Evolutionary conservation across 2,888 invertebrate species (phyloP).

Genomic region (Phalera bucephala): DNA sequence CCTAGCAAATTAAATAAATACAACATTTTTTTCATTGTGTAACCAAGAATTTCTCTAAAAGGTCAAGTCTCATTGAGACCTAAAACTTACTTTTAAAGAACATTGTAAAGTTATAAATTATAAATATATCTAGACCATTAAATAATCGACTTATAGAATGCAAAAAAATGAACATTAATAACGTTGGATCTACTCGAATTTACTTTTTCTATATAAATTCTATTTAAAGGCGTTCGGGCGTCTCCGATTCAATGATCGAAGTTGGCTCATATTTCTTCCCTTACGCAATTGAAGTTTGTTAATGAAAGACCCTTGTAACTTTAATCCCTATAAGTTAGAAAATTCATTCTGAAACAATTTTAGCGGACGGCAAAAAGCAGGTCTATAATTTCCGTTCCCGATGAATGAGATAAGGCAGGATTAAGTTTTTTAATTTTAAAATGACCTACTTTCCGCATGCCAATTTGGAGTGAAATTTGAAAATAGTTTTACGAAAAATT

Average conservation of each 20-base stretch:
- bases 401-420: conserved; percentile 11
- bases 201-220: conserved; percentile 42
- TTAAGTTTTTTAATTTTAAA: not conserved
- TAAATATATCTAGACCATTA: no score
- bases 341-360: conserved; percentile 59
- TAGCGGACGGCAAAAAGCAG: conserved; percentile 20
- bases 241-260: conserved; percentile 62
- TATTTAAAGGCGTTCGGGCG: conserved; percentile 45
- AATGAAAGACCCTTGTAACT: conserved; percentile 68
- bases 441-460: no score
- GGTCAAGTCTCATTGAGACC: no score
- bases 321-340: conserved; percentile 60
- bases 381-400: conserved; percentile 13
- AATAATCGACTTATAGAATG: no score
- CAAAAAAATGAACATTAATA: conserved; percentile 3
- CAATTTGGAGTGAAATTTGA: no score
- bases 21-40: no score
- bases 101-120: no score
- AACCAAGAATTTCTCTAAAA: no score
- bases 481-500: no score
- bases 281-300: conserved; percentile 64
- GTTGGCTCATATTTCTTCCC: conserved; percentile 68
- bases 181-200: conserved; percentile 5
- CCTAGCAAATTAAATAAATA: no score
- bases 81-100: no score